Evolutionary conservation across 2,797 vertebrate species (phyloP), one percentile per base, ranked within the genome.

Genomic region (Mus minutoides): DNA sequence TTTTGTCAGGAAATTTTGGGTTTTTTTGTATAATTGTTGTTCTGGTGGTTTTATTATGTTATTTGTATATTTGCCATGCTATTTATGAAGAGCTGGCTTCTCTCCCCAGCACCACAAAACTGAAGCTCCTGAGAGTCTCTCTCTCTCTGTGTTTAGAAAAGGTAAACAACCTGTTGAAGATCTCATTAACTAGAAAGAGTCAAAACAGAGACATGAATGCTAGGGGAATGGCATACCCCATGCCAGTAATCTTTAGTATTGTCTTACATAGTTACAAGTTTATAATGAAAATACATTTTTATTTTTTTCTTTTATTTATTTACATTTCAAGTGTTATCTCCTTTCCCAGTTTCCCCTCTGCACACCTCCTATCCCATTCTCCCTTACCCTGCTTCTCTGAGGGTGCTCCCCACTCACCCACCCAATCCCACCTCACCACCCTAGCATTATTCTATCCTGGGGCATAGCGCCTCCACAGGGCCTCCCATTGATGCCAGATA

Each of bases 281-380:
- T 88, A 76, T 86, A 92, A 69, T 60, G 37, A 91, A 91, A 78
- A 43, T 83, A 80, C 69, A 67, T 94, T 64, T 31, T 31, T 64
- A 5, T 2, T 60, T 62, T 62, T 62, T 29, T 62, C 26, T 62
- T 60, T 60, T 60, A 26, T 60, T 67, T 67, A 67, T 34, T 67
- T 67, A 67, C 29, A 67, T 16, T 67, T 67, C 64, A 67, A 67
- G 34, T 67, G 29, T 67, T 67, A 67, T 67, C 13, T 11, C 64
- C 13, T 14, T 67, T 67, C 64, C 64, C 31, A 14, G 64, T 16
- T 67, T 67, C 29, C 64, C 64, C 64, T 67, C 64, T 31, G 2
- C 4, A 64, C 31, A 64, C 29, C 0, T 13, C 12, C 29, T 64
- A 64, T 64, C 11, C 62, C 29, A 31, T 64, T 13, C 29, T 4